Conservation (phyloP, 2,888 invertebrate genomes). For the Vanessa cardui region DNA sequence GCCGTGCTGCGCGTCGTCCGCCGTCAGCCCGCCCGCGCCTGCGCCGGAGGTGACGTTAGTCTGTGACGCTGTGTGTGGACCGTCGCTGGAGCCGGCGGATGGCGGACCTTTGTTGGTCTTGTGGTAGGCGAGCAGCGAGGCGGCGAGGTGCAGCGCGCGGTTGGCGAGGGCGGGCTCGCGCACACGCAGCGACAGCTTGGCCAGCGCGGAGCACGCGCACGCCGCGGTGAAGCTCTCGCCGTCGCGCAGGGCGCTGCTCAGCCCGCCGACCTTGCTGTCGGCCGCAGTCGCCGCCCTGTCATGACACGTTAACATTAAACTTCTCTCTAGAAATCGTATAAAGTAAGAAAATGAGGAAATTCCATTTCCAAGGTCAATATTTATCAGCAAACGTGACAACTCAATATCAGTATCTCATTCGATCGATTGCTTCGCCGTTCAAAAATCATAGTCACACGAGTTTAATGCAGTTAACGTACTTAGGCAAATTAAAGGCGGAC, state of each 20-base stretch:
- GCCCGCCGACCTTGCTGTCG: slow-evolving; percentile 62
- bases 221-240: slow-evolving; percentile 99
- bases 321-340: not conserved
- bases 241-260: slow-evolving; percentile 94
- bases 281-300: slow-evolving; percentile 26
- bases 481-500: slow-evolving; percentile 94
- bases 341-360: too few species aligned
- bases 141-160: slow-evolving; percentile 94
- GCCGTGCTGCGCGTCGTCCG: slow-evolving; percentile 96
- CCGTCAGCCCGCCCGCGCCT: slow-evolving; percentile 89
- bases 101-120: slow-evolving; percentile 52
- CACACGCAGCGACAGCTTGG: slow-evolving; percentile 90
- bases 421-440: too few species aligned
- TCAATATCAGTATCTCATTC: not conserved
- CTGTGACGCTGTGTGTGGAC: not conserved
- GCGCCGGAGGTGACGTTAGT: not conserved
- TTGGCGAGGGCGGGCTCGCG: slow-evolving; percentile 62
- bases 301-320: not conserved
- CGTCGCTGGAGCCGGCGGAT: not conserved
- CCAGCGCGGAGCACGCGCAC: slow-evolving; percentile 93
- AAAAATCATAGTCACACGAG: not conserved
- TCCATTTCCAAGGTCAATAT: not conserved
- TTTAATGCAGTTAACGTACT: slow-evolving; percentile 77
- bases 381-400: not conserved
- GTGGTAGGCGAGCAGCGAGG: slow-evolving; percentile 86